phyloP scores from a whole-genome alignment of 2,888 invertebrate species.

The Hedya salicella region DNA sequence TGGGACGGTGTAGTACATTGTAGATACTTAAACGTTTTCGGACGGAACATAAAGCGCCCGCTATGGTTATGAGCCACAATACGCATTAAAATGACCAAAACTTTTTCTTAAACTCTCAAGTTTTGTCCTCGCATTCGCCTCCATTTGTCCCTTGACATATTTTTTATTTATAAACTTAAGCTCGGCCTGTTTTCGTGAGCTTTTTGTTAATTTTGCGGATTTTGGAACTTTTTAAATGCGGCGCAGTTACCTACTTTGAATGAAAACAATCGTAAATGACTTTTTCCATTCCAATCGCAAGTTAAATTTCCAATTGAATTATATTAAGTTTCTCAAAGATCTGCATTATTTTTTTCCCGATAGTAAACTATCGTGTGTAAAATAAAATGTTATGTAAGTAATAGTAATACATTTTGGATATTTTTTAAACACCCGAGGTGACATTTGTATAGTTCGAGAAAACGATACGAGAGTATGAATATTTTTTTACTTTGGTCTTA shows the following conservation, averaged over 20 bases:
- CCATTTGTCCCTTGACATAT: conserved; percentile 66
- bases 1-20: too few species aligned
- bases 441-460: too few species aligned
- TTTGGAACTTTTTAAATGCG: conserved; percentile 57
- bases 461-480: too few species aligned
- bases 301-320: too few species aligned
- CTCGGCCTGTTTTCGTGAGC: conserved; percentile 61
- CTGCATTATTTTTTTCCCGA: too few species aligned
- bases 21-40: neutral
- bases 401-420: too few species aligned
- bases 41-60: conserved; percentile 34
- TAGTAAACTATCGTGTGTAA: too few species aligned
- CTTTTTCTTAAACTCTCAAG: conserved; percentile 52
- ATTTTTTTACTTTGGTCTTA: too few species aligned
- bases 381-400: too few species aligned
- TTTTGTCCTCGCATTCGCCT: conserved; percentile 54
- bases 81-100: conserved; percentile 56
- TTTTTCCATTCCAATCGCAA: too few species aligned
- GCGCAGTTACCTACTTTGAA: neutral
- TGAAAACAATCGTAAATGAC: neutral
- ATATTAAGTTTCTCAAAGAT: too few species aligned
- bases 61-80: conserved; percentile 48
- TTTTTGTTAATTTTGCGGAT: conserved; percentile 68
- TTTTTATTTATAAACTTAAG: conserved; percentile 68
- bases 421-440: too few species aligned